Evolutionary conservation across 2,113 vertebrate species (phyloP).

Genomic region (Progne subis): DNA sequence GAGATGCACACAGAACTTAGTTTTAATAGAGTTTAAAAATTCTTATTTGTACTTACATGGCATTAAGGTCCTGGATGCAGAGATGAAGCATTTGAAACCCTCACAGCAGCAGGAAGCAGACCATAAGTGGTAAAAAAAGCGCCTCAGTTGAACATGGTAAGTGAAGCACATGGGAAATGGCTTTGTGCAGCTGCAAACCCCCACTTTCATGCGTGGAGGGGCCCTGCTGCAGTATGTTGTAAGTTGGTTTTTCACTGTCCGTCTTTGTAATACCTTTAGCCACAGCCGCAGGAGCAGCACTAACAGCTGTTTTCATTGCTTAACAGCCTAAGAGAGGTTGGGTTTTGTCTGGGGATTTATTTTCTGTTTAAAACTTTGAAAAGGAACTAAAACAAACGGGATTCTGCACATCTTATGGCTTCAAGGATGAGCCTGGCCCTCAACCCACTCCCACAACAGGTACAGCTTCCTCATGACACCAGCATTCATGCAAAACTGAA

Average conservation of each 20-base stretch:
- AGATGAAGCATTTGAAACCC: not conserved
- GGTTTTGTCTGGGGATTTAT: not conserved
- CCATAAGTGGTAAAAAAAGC: not conserved
- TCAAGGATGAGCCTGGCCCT: not conserved
- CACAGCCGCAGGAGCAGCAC: not conserved
- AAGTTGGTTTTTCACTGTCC: not conserved
- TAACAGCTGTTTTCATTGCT: not conserved
- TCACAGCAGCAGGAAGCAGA: not conserved
- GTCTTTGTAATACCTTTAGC: not conserved
- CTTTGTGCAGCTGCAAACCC: not conserved
- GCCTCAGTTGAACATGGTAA: not conserved
- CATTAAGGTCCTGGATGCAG: not conserved
- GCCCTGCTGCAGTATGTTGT: not conserved
- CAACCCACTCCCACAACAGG: rapidly evolving
- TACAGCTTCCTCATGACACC: not conserved
- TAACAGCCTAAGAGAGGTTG: not conserved
- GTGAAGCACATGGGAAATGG: not conserved
- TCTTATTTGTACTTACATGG: not conserved
- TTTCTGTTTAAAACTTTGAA: not conserved
- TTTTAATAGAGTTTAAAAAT: not conserved
- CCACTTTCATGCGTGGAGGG: rapidly evolving
- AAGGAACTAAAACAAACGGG: not conserved
- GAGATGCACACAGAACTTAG: not conserved
- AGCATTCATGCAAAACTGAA: not conserved
- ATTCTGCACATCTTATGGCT: not conserved